These are phyloP conservation scores for Antheraea yamamai DNA, from an alignment of 2,888 invertebrate genomes.

Conservation along the genomic window DNA sequence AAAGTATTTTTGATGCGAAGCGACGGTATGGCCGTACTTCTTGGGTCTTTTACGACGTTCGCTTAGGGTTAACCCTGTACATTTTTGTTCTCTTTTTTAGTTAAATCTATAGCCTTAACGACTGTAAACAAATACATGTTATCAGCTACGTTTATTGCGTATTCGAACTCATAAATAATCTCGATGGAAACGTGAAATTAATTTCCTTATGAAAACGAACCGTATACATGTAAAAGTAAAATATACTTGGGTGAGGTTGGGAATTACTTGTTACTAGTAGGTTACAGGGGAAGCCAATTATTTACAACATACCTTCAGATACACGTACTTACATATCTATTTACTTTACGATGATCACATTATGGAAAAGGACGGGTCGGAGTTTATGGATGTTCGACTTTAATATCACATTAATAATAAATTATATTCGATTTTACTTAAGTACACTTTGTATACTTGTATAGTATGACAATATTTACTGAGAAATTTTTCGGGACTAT, in stretches of 20 bases:
- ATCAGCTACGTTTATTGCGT: conserved; percentile 79
- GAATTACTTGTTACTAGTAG: conserved; percentile 38
- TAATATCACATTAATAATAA: conserved; percentile 16
- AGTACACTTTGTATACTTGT: not conserved
- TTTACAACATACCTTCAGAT: conserved; percentile 30
- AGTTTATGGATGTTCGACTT: conserved; percentile 7
- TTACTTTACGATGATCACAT: conserved; percentile 13
- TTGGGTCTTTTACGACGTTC: conserved; percentile 75
- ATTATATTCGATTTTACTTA: conserved; percentile 12
- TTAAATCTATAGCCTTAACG: conserved; percentile 79
- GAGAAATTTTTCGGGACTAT: not conserved
- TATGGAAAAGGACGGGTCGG: conserved; percentile 11
- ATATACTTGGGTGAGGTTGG: conserved; percentile 48
- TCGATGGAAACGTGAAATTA: conserved; percentile 76
- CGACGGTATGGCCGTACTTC: conserved; percentile 62
- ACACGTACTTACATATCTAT: conserved; percentile 7
- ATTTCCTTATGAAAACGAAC: conserved; percentile 71
- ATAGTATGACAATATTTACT: not conserved
- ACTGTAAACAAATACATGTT: conserved; percentile 78
- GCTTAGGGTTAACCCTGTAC: conserved; percentile 67
- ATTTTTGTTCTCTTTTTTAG: conserved; percentile 80
- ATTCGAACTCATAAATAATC: conserved; percentile 78
- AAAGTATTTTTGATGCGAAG: conserved; percentile 80
- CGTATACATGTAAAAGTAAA: conserved; percentile 56
- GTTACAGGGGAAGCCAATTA: conserved; percentile 42